Evolutionary conservation across 2,888 invertebrate genomes (phyloP).

Genomic region (Steinernema carpocapsae): DNA sequence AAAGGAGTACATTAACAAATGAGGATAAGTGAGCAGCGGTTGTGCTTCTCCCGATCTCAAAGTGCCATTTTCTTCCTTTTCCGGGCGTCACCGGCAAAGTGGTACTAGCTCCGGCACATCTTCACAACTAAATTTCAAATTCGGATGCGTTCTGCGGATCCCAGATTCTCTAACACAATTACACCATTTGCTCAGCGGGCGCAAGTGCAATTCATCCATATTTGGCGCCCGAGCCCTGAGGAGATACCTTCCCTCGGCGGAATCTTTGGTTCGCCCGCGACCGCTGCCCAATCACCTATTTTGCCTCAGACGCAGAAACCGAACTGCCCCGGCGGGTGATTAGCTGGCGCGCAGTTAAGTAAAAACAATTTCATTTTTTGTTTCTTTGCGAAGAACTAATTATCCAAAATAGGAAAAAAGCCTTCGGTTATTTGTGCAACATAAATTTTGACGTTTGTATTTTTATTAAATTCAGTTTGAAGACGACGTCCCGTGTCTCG

Average conservation of each 20-base stretch:
- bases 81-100: constrained; percentile 11
- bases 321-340: constrained; percentile 16
- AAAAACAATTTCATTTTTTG: constrained; percentile 31
- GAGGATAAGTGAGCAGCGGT: constrained; percentile 10
- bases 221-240: neutral
- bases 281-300: neutral
- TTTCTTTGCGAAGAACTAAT: constrained; percentile 32
- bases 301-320: neutral
- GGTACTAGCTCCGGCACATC: neutral
- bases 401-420: constrained; percentile 19
- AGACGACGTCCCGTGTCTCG: neutral
- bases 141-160: constrained; percentile 20
- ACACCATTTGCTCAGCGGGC: constrained; percentile 7
- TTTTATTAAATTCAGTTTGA: constrained; percentile 9
- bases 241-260: neutral
- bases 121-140: constrained; percentile 17
- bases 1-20: constrained; percentile 33
- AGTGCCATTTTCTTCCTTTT: constrained; percentile 28
- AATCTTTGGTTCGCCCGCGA: neutral
- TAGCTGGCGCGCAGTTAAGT: constrained; percentile 16
- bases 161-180: constrained; percentile 27
- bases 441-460: constrained; percentile 29
- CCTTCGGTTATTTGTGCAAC: constrained; percentile 1
- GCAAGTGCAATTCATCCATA: constrained; percentile 28
- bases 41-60: constrained; percentile 18